phyloP scores from a whole-genome alignment of 2,113 vertebrate genomes.

The Micronisus gabar region DNA sequence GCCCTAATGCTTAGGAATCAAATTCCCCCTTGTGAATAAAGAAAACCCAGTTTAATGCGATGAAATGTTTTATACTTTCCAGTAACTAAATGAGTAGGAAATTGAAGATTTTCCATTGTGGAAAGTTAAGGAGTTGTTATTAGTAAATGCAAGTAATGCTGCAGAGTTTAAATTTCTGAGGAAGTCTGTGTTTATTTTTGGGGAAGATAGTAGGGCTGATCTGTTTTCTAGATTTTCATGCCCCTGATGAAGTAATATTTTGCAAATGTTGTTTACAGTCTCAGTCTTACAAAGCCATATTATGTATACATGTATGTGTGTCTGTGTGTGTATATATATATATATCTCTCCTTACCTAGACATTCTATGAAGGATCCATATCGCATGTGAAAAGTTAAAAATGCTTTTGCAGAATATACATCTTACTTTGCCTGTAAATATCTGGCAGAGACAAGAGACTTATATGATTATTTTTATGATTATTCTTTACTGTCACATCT shows the following conservation, averaged over 20 bases:
- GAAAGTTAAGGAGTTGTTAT: slow-evolving; percentile 6
- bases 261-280: slow-evolving; percentile 48
- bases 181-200: slow-evolving; percentile 34
- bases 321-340: not conserved
- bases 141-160: not conserved
- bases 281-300: not conserved
- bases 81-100: slow-evolving; percentile 4
- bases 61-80: slow-evolving; percentile 9
- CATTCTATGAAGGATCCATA: not conserved
- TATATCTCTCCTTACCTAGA: not conserved
- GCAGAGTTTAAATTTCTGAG: slow-evolving; percentile 9
- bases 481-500: not conserved
- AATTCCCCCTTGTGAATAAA: not conserved
- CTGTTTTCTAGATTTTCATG: slow-evolving; percentile 20
- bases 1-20: not conserved
- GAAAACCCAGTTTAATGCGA: not conserved
- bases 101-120: slow-evolving; percentile 23
- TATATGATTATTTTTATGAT: not conserved
- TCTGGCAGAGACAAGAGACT: not conserved
- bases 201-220: not conserved
- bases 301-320: not conserved
- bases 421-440: not conserved
- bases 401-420: not conserved
- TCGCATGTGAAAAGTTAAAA: not conserved
- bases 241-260: slow-evolving; percentile 6